These are phyloP conservation scores for Potamilus streckersoni DNA, from an alignment of 1,140 invertebrate species.

Conservation along the genomic window DNA sequence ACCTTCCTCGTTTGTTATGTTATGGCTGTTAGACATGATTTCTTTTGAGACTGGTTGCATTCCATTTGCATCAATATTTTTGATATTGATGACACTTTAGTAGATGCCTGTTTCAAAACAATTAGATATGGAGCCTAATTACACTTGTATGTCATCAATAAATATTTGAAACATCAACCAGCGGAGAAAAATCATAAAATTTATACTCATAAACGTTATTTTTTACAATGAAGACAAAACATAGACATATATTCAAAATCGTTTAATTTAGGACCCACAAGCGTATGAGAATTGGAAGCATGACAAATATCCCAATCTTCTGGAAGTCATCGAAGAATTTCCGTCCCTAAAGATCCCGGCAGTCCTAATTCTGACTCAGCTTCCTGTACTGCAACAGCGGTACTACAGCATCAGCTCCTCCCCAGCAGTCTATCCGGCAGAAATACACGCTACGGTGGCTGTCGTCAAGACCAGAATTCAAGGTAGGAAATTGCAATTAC, in stretches of 20 bases:
- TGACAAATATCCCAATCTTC: constrained; percentile 84
- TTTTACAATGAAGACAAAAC: too few species aligned
- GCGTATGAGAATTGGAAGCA: constrained; percentile 96
- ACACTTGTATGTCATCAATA: too few species aligned
- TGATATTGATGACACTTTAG: too few species aligned
- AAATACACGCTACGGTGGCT: constrained; percentile 90
- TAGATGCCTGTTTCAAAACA: too few species aligned
- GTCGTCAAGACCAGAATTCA: constrained; percentile 89
- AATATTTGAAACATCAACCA: too few species aligned
- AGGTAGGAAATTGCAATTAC: constrained; percentile 69
- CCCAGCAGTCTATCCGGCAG: constrained; percentile 78
- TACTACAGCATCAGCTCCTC: constrained; percentile 97
- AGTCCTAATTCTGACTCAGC: constrained; percentile 83
- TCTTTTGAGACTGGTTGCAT: too few species aligned
- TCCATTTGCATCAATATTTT: too few species aligned
- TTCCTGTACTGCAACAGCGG: constrained; percentile 88
- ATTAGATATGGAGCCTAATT: too few species aligned
- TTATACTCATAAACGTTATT: too few species aligned
- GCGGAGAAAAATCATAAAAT: too few species aligned
- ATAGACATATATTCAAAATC: background rate
- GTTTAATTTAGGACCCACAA: constrained; percentile 78
- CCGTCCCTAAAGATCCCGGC: constrained; percentile 85
- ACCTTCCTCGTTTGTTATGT: too few species aligned
- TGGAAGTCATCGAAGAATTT: constrained; percentile 91
- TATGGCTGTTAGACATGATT: too few species aligned